Conservation (phyloP, 2,113 vertebrate species). For the Pyrgilauda ruficollis region DNA sequence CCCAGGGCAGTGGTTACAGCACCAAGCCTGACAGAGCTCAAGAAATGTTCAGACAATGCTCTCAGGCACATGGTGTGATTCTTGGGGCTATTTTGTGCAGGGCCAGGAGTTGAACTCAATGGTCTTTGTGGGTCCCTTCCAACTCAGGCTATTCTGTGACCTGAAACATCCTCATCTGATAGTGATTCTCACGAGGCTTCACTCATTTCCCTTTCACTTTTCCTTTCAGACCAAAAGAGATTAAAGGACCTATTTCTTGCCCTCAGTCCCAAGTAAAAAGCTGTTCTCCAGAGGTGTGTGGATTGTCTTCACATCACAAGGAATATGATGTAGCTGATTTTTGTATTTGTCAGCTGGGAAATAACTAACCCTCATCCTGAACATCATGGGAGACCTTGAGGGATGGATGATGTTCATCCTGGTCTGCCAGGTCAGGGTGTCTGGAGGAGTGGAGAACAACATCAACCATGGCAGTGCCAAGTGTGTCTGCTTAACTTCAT, state of each 20-base stretch:
- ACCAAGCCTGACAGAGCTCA: background rate
- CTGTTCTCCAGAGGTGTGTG: background rate
- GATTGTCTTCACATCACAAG: background rate
- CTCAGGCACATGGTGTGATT: background rate
- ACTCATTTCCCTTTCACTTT: background rate
- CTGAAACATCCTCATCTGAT: background rate
- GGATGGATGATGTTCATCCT: background rate
- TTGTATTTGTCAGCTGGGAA: background rate
- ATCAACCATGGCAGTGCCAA: background rate
- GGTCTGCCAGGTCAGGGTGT: background rate
- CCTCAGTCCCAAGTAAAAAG: background rate
- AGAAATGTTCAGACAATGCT: rapidly evolving
- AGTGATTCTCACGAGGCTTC: background rate
- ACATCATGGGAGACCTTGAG: background rate
- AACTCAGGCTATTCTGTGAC: background rate
- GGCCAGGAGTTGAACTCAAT: background rate
- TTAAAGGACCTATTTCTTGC: background rate
- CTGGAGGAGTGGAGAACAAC: background rate
- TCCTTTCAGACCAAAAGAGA: background rate
- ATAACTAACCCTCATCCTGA: background rate
- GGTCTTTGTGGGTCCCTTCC: background rate
- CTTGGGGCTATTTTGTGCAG: background rate
- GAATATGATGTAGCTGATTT: background rate
- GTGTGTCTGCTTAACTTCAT: background rate
- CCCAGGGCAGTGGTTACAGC: background rate